phyloP scores from a whole-genome alignment of 1,140 invertebrate species.

The Leptonema lineaticorne region DNA sequence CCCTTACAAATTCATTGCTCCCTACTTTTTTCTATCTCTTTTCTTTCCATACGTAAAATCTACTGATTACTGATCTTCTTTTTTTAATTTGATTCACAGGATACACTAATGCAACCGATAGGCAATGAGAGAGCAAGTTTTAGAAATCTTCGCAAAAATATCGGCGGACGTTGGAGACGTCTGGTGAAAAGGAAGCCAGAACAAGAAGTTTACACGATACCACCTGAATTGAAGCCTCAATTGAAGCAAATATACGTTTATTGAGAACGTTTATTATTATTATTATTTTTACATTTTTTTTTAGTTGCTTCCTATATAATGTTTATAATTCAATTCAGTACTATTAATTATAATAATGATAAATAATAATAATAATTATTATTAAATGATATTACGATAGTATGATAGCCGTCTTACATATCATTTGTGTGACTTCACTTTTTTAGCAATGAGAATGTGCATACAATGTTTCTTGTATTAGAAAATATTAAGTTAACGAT shows the following conservation, averaged over 20 bases:
- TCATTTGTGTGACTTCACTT: constrained; percentile 34
- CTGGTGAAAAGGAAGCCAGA: constrained; percentile 78
- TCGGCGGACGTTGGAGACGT: constrained; percentile 77
- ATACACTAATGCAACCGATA: constrained; percentile 70
- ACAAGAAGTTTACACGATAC: constrained; percentile 78
- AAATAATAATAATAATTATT: background rate
- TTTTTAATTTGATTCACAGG: constrained; percentile 62
- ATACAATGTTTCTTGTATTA: constrained; percentile 29
- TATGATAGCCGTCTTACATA: constrained; percentile 36
- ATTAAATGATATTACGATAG: constrained; percentile 33
- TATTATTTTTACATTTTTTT: too few relatives aligned
- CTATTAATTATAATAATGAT: too few relatives aligned
- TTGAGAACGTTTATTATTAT: too few relatives aligned
- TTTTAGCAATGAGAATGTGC: constrained; percentile 19
- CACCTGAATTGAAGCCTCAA: constrained; percentile 81
- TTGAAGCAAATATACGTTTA: constrained; percentile 88
- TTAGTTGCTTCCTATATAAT: constrained; percentile 18
- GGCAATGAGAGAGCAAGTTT: constrained; percentile 72
- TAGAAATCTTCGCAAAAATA: constrained; percentile 77
- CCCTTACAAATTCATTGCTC: constrained; percentile 7
- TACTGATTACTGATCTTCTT: constrained; percentile 26
- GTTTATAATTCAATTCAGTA: too few relatives aligned
- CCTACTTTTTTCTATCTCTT: background rate
- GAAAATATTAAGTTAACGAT: constrained; percentile 27
- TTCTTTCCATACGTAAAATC: background rate